Conservation (phyloP, 1,140 invertebrate species). For the Heliconius nattereri region DNA sequence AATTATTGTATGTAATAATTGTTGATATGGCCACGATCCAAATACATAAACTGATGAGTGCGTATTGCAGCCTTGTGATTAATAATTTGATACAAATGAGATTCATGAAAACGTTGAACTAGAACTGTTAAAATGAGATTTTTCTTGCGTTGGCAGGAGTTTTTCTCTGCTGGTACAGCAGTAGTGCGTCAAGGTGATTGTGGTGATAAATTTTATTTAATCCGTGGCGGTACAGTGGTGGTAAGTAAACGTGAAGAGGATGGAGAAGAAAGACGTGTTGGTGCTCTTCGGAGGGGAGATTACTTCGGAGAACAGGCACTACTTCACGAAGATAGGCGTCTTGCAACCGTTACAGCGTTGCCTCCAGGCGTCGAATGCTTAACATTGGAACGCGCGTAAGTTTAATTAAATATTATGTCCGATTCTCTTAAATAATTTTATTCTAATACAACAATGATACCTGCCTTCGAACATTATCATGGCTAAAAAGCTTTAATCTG, state of each 20-base stretch:
- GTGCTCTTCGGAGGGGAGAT: slow-evolving; percentile 85
- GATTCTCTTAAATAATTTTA: neutral
- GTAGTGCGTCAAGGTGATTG: slow-evolving; percentile 96
- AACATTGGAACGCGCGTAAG: slow-evolving; percentile 90
- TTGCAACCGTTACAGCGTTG: slow-evolving; percentile 93
- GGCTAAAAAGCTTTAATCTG: too few species aligned
- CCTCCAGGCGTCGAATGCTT: slow-evolving; percentile 94
- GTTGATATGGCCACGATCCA: slow-evolving; percentile 24
- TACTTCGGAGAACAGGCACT: slow-evolving; percentile 92
- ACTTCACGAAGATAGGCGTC: slow-evolving; percentile 89
- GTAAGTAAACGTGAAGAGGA: slow-evolving; percentile 85
- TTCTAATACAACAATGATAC: neutral
- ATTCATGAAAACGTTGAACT: slow-evolving; percentile 12
- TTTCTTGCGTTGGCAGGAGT: slow-evolving; percentile 82
- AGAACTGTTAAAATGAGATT: neutral
- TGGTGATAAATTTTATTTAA: slow-evolving; percentile 98
- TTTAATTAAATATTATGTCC: neutral
- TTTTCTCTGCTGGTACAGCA: slow-evolving; percentile 91
- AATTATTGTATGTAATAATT: slow-evolving; percentile 23
- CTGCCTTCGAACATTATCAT: neutral
- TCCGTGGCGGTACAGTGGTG: slow-evolving; percentile 93
- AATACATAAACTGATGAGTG: slow-evolving; percentile 12
- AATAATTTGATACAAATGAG: slow-evolving; percentile 1
- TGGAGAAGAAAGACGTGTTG: slow-evolving; percentile 83
- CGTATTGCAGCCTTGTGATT: neutral